Conservation (phyloP, 2,888 invertebrate genomes). For the Thereva nobilitata region DNA sequence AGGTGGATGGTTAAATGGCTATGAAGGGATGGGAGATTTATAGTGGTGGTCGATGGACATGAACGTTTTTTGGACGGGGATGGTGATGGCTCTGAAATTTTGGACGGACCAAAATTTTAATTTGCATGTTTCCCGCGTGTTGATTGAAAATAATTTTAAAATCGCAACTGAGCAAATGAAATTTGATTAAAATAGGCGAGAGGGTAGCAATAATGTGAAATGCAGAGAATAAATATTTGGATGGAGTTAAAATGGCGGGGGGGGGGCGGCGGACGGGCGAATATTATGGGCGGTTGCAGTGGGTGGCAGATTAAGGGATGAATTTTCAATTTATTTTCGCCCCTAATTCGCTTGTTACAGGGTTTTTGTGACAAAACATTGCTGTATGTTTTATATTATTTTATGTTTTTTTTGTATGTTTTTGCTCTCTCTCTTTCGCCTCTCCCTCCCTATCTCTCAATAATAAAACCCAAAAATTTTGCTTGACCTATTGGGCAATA, state of each 20-base stretch:
- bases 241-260: neutral
- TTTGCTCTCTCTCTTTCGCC: too few species aligned
- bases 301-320: conserved; percentile 3
- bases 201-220: too few species aligned
- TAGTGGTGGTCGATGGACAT: too few species aligned
- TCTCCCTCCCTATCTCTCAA: too few species aligned
- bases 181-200: conserved; percentile 28
- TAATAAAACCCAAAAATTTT: too few species aligned
- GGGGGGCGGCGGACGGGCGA: neutral
- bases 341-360: conserved; percentile 15
- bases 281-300: neutral
- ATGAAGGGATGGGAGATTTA: too few species aligned
- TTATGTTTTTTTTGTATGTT: too few species aligned
- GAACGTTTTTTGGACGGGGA: neutral
- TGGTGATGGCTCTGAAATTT: neutral
- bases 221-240: too few species aligned
- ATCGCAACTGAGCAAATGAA: conserved; percentile 34
- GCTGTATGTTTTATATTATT: too few species aligned
- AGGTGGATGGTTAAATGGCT: too few species aligned
- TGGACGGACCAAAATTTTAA: neutral
- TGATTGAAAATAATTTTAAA: conserved; percentile 36
- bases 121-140: neutral
- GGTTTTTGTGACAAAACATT: too few species aligned
- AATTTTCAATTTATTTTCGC: conserved; percentile 13
- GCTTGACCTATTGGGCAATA: too few species aligned